Conservation (phyloP, 2,113 vertebrate species). For the Carollia perspicillata region DNA sequence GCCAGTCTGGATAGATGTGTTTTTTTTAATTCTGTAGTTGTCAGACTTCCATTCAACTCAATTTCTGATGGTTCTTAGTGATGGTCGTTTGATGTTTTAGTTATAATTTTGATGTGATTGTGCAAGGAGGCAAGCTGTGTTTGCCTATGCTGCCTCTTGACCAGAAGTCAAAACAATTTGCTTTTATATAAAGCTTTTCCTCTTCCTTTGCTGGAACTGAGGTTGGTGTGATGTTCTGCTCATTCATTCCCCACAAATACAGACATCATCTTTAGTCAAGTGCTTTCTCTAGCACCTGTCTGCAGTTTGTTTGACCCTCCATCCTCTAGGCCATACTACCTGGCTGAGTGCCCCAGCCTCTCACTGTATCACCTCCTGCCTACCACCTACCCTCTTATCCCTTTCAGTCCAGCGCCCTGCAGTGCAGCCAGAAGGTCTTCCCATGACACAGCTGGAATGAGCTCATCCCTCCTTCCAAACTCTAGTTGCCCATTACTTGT, state of each 20-base stretch:
- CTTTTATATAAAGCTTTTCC: not conserved
- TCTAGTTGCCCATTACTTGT: not conserved
- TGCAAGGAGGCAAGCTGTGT: no score
- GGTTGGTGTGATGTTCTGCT: accelerated
- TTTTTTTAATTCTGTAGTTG: no score
- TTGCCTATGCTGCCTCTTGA: no score
- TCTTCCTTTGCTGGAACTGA: not conserved
- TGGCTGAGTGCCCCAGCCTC: not conserved
- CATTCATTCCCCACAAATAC: not conserved
- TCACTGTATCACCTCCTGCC: not conserved
- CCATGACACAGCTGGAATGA: not conserved
- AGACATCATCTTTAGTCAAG: accelerated
- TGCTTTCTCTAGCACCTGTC: not conserved
- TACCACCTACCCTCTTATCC: not conserved
- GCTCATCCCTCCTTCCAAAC: not conserved
- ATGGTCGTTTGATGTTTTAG: no score
- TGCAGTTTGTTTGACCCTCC: not conserved
- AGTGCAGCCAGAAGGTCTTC: not conserved
- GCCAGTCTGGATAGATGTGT: no score
- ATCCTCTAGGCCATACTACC: not conserved
- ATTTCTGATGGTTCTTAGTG: no score
- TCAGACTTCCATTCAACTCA: no score
- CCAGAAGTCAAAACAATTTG: not conserved
- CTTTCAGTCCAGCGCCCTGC: not conserved
- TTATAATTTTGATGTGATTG: no score